Base-by-base conservation (phyloP, 2,113 vertebrate species). In the Rattus rattus region DNA sequence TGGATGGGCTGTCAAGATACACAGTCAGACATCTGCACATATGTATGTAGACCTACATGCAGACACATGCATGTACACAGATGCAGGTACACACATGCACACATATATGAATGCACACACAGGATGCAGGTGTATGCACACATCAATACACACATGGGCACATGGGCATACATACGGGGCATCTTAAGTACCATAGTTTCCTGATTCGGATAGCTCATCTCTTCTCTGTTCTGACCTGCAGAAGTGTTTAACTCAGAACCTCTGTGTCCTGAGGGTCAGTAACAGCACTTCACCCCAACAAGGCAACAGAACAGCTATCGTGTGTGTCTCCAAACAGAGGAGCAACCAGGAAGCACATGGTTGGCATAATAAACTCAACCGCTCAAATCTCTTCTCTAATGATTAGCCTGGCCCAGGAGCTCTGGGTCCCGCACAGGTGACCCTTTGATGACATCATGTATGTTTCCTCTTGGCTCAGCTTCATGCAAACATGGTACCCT, bases 381-480 rank as follows among this genome's bases (percentile, higher is more conserved):
- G 20, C 33, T 94, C 12, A 12, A 61, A 39, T 63, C 90, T 91
- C 79, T 59, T 96, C 63, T 92, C 86, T 94, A 96, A 91, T 95
- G 72, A 92, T 94, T 96, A 94, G 43, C 84, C 88, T 39, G 20
- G 22, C 19, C n/a, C 14, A 47, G 47, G 43, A 69, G 56, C 80
- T 94, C 43, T 79, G 54, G 72, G 85, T 92, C 92, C 80, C 52
- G 24, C 80, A 70, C 85, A 88, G 36, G 67, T 63, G 79, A 9
- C 54, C 63, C 96, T 88, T 49, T 52, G 26, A 73, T 79, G 63
- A 96, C 92, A 59, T 13, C 59, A 47, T 26, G 7, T 92, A 49
- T 92, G 86, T 77, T 97, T 97, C 43, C 69, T 63, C 39, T 24
- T 94, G 81, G 47, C 69, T 81, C 90, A 67, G 76, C 73, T 83